These are phyloP conservation scores for Andricus grossulariae DNA, from an alignment of 1,140 invertebrate species.

Conservation along the genomic window DNA sequence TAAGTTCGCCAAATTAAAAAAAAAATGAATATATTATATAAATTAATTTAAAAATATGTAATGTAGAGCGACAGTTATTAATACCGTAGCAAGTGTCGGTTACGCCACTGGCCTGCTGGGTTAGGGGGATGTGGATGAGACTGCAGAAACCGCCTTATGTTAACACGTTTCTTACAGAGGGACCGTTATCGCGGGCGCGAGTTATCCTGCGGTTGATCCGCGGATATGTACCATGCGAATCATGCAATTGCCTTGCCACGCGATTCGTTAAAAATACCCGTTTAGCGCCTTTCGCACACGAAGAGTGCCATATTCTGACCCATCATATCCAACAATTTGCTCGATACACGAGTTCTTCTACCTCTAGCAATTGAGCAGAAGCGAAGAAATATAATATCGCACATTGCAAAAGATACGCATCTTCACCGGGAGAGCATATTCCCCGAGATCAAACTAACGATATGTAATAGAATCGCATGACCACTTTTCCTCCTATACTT, in stretches of 20 bases:
- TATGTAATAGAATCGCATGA: slow-evolving; percentile 6
- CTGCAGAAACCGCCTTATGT: slow-evolving; percentile 60
- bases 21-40: not conserved
- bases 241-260: slow-evolving; percentile 46
- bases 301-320: not conserved
- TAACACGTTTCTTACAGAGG: slow-evolving; percentile 62
- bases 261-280: slow-evolving; percentile 17
- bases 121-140: slow-evolving; percentile 50
- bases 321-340: not conserved
- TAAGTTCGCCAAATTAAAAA: no score
- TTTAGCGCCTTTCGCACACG: not conserved
- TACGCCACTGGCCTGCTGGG: slow-evolving; percentile 8
- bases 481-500: slow-evolving; percentile 14
- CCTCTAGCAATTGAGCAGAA: slow-evolving; percentile 1
- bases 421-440: not conserved
- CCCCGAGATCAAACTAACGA: slow-evolving; percentile 10
- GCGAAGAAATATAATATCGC: not conserved
- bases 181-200: slow-evolving; percentile 60
- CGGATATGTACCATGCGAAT: slow-evolving; percentile 52
- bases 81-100: slow-evolving; percentile 21
- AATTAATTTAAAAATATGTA: slow-evolving; percentile 2
- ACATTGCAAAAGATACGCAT: slow-evolving; percentile 6
- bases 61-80: slow-evolving; percentile 19
- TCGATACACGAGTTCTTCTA: slow-evolving; percentile 1
- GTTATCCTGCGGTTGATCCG: slow-evolving; percentile 51